Conservation (phyloP, 2,888 invertebrate species). For the Cryptus viduatorius region DNA sequence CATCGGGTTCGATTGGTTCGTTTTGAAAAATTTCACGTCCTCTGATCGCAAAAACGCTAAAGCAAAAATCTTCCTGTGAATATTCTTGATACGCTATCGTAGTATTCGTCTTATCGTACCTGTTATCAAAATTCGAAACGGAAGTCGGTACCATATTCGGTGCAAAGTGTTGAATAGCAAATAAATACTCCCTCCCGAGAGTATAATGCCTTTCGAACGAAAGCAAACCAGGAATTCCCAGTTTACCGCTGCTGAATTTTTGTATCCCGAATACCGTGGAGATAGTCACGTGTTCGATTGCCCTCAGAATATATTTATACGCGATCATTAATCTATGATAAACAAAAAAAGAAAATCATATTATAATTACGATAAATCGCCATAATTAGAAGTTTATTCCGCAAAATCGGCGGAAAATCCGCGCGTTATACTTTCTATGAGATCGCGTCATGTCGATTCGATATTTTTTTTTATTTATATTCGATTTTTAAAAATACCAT, state of each 20-base stretch:
- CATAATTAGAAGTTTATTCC: neutral
- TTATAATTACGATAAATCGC: slow-evolving; percentile 2
- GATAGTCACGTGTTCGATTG: slow-evolving; percentile 84
- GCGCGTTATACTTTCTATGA: too few relatives aligned
- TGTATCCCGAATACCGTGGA: slow-evolving; percentile 84
- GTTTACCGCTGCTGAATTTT: slow-evolving; percentile 81
- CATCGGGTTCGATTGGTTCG: neutral
- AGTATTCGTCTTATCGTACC: slow-evolving; percentile 32
- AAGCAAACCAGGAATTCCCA: slow-evolving; percentile 79
- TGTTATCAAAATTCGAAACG: slow-evolving; percentile 42
- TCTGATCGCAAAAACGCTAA: slow-evolving; percentile 1
- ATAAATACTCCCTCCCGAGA: slow-evolving; percentile 83
- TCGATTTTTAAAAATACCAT: neutral
- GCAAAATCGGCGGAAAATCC: too few relatives aligned
- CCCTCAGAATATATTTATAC: slow-evolving; percentile 85
- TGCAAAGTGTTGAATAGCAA: slow-evolving; percentile 83
- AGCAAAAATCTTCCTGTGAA: neutral
- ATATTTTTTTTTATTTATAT: too few relatives aligned
- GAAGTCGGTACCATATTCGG: slow-evolving; percentile 75
- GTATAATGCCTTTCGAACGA: slow-evolving; percentile 83
- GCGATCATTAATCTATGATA: slow-evolving; percentile 82
- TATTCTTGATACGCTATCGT: neutral
- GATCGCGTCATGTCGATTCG: too few relatives aligned
- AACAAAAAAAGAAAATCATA: neutral
- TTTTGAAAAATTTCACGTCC: slow-evolving; percentile 34